phyloP scores from a whole-genome alignment of 2,113 vertebrate species.

The Syrmaticus mikado region DNA sequence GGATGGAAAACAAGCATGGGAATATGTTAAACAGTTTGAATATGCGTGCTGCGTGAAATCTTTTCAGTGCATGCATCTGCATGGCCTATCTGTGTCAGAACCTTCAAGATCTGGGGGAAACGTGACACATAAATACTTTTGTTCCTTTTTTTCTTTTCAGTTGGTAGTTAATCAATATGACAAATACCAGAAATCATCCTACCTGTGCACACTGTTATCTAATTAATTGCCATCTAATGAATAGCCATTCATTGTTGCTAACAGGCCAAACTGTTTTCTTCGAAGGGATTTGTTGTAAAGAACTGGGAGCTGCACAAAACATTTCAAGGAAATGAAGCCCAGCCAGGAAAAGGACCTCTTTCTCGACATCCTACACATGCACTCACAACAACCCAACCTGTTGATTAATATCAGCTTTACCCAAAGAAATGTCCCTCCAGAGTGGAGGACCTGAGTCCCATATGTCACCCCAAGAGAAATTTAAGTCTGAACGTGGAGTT shows the following conservation, averaged over 20 bases:
- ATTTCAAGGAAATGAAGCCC: not conserved
- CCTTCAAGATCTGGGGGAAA: not conserved
- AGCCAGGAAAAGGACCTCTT: not conserved
- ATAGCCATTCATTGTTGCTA: not conserved
- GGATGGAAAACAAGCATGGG: not conserved
- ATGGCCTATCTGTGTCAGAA: not conserved
- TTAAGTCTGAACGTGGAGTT: not conserved
- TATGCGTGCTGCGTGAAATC: not conserved
- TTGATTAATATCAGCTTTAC: not conserved
- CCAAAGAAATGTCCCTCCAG: slow-evolving; percentile 10
- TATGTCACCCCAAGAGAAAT: slow-evolving; percentile 22
- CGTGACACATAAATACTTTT: not conserved
- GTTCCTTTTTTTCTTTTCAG: not conserved
- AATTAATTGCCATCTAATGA: no score
- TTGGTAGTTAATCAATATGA: not conserved
- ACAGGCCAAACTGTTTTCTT: not conserved
- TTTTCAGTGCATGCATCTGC: not conserved
- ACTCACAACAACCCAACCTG: not conserved
- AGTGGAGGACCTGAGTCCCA: not conserved
- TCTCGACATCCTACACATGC: not conserved
- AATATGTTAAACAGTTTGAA: not conserved
- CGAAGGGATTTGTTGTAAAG: not conserved
- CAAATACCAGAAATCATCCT: not conserved
- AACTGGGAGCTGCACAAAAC: not conserved
- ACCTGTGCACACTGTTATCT: not conserved